Evolutionary conservation across 2,797 vertebrate species (phyloP).

Genomic region (Chloroceryle inda): DNA sequence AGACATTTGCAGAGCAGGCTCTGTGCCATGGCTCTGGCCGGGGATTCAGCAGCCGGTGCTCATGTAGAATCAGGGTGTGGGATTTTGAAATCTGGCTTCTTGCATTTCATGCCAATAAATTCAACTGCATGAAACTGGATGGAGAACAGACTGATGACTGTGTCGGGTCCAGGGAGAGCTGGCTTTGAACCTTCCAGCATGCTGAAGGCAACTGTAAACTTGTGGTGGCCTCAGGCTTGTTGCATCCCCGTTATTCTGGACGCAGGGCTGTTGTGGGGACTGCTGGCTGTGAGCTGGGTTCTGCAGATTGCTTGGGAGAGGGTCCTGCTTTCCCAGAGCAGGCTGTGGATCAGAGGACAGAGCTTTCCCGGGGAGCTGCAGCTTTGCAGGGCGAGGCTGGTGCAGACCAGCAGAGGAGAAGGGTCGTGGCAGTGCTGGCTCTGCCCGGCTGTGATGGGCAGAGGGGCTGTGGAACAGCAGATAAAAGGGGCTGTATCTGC

Average conservation of each 20-base stretch:
- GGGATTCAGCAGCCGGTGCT: rapidly evolving
- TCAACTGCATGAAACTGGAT: not conserved
- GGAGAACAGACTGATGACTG: not conserved
- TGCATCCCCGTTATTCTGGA: not conserved
- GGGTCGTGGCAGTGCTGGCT: not conserved
- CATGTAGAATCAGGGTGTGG: not conserved
- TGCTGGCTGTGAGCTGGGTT: not conserved
- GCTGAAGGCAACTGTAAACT: not conserved
- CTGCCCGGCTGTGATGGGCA: not conserved
- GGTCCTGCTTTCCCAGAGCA: not conserved
- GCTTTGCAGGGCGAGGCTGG: not conserved
- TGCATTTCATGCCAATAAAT: not conserved
- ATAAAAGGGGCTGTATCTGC: not conserved
- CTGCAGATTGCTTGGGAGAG: not conserved
- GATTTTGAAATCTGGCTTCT: not conserved
- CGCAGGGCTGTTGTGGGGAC: not conserved
- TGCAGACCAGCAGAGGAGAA: rapidly evolving
- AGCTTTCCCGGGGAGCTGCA: not conserved
- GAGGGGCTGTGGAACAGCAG: not conserved
- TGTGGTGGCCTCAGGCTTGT: not conserved
- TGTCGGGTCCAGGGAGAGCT: not conserved
- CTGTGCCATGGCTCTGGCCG: not conserved
- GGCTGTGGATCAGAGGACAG: not conserved
- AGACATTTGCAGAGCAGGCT: not conserved
- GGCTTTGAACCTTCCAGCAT: not conserved